Evolutionary conservation across 2,888 invertebrate genomes (phyloP).

Genomic region (Drosophila aldrichi): DNA sequence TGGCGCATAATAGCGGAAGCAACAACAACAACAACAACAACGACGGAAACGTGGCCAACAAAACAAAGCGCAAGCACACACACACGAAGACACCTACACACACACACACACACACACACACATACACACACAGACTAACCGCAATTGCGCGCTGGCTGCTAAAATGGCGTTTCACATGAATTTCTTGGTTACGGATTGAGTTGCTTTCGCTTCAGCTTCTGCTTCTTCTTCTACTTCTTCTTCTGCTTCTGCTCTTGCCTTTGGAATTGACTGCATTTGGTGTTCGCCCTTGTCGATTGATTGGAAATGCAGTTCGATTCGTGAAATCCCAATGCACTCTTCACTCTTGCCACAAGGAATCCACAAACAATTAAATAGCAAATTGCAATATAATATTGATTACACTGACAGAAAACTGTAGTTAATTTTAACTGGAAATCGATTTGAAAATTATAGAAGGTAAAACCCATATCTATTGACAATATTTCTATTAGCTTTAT

Average conservation of each 20-base stretch:
- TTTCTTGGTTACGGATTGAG: constrained; percentile 36
- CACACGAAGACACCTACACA: constrained; percentile 8
- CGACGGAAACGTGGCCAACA: constrained; percentile 16
- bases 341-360: constrained; percentile 24
- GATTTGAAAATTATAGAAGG: neutral
- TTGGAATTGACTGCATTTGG: constrained; percentile 44
- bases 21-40: constrained; percentile 21
- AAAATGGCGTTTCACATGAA: constrained; percentile 48
- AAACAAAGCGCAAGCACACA: constrained; percentile 28
- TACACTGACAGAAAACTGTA: constrained; percentile 1
- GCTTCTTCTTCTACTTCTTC: neutral
- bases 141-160: constrained; percentile 43
- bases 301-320: constrained; percentile 35
- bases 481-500: neutral
- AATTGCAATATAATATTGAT: constrained; percentile 9
- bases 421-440: too few species aligned
- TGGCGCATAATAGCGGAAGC: constrained; percentile 60
- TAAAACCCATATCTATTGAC: neutral
- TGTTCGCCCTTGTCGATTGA: constrained; percentile 41
- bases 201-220: constrained; percentile 25
- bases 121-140: constrained; percentile 18
- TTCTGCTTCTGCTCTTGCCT: neutral
- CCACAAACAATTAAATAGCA: constrained; percentile 21
- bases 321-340: neutral
- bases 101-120: neutral